Percentiles rank a stretch among this genome's conserved stretches.
These are phyloP conservation scores for Drosophila nr. perissopoda DNA, from an alignment of 2,888 invertebrate species.

Conservation along the genomic window DNA sequence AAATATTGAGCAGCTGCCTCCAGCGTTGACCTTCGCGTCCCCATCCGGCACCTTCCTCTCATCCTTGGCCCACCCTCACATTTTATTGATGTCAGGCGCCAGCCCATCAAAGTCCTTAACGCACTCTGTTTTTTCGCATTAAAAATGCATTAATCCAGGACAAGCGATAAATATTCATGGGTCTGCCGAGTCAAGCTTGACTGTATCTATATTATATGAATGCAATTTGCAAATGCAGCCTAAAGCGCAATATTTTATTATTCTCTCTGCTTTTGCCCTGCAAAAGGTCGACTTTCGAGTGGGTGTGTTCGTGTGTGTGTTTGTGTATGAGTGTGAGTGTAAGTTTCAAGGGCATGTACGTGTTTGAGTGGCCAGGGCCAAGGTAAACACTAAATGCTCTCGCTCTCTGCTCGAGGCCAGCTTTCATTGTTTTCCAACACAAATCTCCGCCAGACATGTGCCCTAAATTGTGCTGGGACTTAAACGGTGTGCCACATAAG, in stretches of 20 bases:
- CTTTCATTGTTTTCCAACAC: conserved; percentile 18
- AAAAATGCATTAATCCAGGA: conserved; percentile 72
- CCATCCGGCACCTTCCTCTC: accelerated
- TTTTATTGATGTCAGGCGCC: conserved; percentile 49
- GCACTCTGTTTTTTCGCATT: conserved; percentile 53
- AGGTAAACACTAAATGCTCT: conserved; percentile 46
- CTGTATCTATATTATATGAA: conserved; percentile 22
- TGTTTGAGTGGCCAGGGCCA: conserved; percentile 67
- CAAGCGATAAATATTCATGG: conserved; percentile 78
- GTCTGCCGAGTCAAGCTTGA: conserved; percentile 15
- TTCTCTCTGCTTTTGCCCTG: background rate
- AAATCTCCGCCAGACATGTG: conserved; percentile 42
- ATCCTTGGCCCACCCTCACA: background rate
- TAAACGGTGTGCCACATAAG: conserved; percentile 10
- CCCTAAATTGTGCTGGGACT: conserved; percentile 31
- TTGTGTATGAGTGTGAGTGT: background rate
- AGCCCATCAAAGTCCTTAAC: conserved; percentile 18
- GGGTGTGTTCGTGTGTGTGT: background rate
- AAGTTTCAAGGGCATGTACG: conserved; percentile 65
- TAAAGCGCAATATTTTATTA: conserved; percentile 37
- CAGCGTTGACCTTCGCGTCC: conserved; percentile 7
- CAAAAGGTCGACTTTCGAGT: conserved; percentile 54
- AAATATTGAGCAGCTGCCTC: conserved; percentile 62
- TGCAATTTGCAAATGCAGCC: conserved; percentile 61
- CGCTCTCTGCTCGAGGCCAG: conserved; percentile 35